These are phyloP conservation scores for Lagopus leucura DNA, from an alignment of 2,113 vertebrate genomes.

Conservation along the genomic window DNA sequence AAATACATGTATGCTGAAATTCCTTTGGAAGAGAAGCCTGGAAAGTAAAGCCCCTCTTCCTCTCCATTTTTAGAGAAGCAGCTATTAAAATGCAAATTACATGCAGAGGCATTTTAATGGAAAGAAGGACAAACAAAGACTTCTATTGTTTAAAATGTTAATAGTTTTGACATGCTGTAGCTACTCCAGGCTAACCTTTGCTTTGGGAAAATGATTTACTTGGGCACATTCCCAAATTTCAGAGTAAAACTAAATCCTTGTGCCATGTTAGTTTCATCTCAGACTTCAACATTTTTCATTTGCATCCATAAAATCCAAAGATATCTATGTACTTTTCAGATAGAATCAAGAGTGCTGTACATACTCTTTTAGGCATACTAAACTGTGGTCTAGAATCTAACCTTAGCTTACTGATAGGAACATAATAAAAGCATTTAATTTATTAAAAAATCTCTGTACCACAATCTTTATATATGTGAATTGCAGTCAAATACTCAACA, in stretches of 20 bases:
- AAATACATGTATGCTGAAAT: not conserved
- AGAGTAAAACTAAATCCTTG: not conserved
- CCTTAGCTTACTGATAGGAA: not conserved
- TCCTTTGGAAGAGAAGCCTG: not conserved
- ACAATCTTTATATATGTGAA: not conserved
- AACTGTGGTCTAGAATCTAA: not conserved
- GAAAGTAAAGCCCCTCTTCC: not conserved
- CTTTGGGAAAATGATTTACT: not conserved
- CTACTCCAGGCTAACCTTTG: not conserved
- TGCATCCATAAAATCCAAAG: not conserved
- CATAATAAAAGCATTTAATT: not conserved
- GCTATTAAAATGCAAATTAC: constrained; percentile 43
- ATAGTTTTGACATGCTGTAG: not conserved
- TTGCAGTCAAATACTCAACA: not conserved
- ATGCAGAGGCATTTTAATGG: not conserved
- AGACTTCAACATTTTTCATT: not conserved
- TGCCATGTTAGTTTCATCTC: not conserved
- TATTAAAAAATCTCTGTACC: not conserved
- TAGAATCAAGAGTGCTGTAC: not conserved
- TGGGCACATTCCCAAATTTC: not conserved
- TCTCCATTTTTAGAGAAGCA: not conserved
- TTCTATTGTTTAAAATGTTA: not conserved
- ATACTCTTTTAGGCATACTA: not conserved
- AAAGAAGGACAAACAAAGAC: not conserved
- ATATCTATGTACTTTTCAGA: not conserved